Evolutionary conservation across 2,797 vertebrate genomes (phyloP).

Genomic region (Phoxinus dragarum): DNA sequence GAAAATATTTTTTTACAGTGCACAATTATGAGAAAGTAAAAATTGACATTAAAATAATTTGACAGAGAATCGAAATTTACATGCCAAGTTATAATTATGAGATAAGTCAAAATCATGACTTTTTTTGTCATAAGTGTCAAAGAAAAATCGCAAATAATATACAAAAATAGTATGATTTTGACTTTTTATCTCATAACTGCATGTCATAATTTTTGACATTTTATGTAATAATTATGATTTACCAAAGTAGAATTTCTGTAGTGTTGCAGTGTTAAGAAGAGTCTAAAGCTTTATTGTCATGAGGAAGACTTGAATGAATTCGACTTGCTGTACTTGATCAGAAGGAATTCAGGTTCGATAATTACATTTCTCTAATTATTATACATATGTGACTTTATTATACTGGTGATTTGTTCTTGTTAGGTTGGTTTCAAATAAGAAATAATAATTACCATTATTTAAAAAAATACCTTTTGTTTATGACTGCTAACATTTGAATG

Average conservation of each 20-base stretch:
- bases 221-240: not conserved
- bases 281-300: constrained; percentile 47
- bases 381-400: constrained; percentile 44
- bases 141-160: not conserved
- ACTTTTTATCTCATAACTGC: not conserved
- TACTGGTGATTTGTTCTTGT: constrained; percentile 43
- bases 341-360: constrained; percentile 55
- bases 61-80: not conserved
- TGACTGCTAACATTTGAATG: constrained; percentile 46
- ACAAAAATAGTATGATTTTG: not conserved
- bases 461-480: constrained; percentile 13
- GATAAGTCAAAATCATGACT: not conserved
- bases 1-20: too few relatives aligned
- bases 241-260: not conserved
- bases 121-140: not conserved
- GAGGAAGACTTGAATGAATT: constrained; percentile 26
- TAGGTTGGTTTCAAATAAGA: constrained; percentile 37
- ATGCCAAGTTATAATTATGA: not conserved
- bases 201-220: too few relatives aligned
- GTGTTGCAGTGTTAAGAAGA: constrained; percentile 3
- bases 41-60: not conserved
- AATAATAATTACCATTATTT: constrained; percentile 37
- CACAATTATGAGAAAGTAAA: not conserved
- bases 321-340: constrained; percentile 49
- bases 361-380: constrained; percentile 43